Percentiles rank a stretch among this genome's conserved stretches.
Evolutionary conservation across 2,113 vertebrate genomes (phyloP).

Genomic region (Phyllostomus hastatus): DNA sequence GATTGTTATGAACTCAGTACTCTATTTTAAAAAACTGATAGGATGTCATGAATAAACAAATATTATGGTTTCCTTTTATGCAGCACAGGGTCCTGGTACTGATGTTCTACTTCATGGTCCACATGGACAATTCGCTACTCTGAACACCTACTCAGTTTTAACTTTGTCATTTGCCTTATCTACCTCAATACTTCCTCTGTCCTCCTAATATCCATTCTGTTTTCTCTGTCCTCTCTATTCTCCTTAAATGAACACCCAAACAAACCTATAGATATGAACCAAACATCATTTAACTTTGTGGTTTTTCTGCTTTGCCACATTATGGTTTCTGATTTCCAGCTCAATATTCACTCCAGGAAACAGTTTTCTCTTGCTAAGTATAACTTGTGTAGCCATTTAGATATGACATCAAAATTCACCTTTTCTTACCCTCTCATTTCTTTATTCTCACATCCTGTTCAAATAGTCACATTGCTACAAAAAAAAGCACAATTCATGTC

Average conservation of each 20-base stretch:
- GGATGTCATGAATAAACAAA: not conserved
- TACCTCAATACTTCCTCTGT: not conserved
- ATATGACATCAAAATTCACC: conserved; percentile 43
- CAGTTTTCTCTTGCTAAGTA: not conserved
- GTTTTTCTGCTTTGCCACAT: not conserved
- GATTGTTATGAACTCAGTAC: not conserved
- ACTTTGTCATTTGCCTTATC: not conserved
- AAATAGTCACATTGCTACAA: not conserved
- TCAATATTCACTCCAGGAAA: conserved; percentile 22
- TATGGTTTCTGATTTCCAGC: not conserved
- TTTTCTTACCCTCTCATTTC: conserved; percentile 35
- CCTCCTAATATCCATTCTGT: not conserved
- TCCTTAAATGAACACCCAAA: not conserved
- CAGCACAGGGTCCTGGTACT: not conserved
- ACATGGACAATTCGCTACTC: not conserved
- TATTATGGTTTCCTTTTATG: conserved; percentile 1
- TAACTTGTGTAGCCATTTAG: not conserved
- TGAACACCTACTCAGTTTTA: not conserved
- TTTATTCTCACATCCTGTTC: conserved; percentile 40
- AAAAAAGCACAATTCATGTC: conserved; percentile 37
- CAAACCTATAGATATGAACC: not conserved
- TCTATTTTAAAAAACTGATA: not conserved
- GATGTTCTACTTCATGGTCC: not conserved
- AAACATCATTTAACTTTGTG: conserved; percentile 3
- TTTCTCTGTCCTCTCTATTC: not conserved